phyloP scores from a whole-genome alignment of 1,140 invertebrate species.

The Drosophila repleta region DNA sequence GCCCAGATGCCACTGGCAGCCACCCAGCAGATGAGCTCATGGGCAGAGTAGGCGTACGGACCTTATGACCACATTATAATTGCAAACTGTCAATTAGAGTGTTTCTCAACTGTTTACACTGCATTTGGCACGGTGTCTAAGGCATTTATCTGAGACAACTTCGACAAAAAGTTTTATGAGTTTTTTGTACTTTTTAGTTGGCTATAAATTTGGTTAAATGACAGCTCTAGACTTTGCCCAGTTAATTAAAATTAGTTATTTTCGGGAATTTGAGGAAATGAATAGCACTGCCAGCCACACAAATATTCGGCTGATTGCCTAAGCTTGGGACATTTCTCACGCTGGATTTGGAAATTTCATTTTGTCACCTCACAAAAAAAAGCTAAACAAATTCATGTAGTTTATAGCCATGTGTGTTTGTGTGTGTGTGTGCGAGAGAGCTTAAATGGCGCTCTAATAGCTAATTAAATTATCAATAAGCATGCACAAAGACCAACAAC shows the following conservation, averaged over 20 bases:
- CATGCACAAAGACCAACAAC: slow-evolving; percentile 35
- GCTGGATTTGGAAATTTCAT: slow-evolving; percentile 3
- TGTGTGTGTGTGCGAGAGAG: slow-evolving; percentile 11
- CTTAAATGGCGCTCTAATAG: slow-evolving; percentile 68
- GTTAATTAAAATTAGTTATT: neutral
- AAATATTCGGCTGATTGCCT: neutral
- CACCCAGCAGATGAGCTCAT: slow-evolving; percentile 23
- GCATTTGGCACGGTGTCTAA: neutral
- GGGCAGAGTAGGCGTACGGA: neutral
- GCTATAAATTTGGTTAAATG: slow-evolving; percentile 4
- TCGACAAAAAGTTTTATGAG: too few species aligned
- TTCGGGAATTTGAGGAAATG: neutral
- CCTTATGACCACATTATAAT: slow-evolving; percentile 20
- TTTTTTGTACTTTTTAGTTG: slow-evolving; percentile 5
- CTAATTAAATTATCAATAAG: slow-evolving; percentile 78
- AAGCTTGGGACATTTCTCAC: slow-evolving; percentile 14
- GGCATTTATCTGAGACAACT: neutral
- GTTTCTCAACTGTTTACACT: neutral
- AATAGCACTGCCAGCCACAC: neutral
- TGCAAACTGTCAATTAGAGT: slow-evolving; percentile 4
- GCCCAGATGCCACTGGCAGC: slow-evolving; percentile 4
- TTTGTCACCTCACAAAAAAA: neutral
- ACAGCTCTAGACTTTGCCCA: neutral
- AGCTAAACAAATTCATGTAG: neutral
- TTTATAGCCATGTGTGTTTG: neutral